Conservation (phyloP, 1,140 invertebrate species). For the Drosophila nigrodunni region DNA sequence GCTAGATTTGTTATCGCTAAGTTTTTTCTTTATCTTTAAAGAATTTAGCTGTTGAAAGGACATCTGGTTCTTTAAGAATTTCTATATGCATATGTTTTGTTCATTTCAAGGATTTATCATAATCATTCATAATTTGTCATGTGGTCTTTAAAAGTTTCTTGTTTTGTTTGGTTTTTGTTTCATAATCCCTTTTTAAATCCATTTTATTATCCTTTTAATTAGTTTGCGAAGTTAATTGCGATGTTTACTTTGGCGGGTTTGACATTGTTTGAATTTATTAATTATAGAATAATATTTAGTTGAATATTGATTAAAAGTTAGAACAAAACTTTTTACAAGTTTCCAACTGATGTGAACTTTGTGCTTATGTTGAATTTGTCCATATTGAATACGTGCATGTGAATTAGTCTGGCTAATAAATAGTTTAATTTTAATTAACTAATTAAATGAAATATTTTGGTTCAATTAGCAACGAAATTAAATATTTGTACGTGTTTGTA, state of each 20-base stretch:
- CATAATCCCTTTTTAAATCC: slow-evolving; percentile 18
- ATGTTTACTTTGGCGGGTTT: slow-evolving; percentile 72
- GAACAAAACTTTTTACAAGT: slow-evolving; percentile 44
- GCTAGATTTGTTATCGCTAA: too few relatives aligned
- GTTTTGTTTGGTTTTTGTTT: slow-evolving; percentile 42
- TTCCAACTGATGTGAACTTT: slow-evolving; percentile 46
- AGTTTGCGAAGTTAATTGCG: slow-evolving; percentile 62
- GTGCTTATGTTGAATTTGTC: slow-evolving; percentile 24
- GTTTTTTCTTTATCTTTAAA: too few relatives aligned
- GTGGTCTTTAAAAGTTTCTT: slow-evolving; percentile 28
- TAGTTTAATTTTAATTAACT: slow-evolving; percentile 71
- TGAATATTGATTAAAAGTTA: slow-evolving; percentile 60
- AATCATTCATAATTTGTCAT: slow-evolving; percentile 39
- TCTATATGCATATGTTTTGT: slow-evolving; percentile 25
- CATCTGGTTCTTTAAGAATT: neutral
- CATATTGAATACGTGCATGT: slow-evolving; percentile 1
- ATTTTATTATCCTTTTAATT: slow-evolving; percentile 50
- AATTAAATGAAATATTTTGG: slow-evolving; percentile 50
- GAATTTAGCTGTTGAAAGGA: neutral
- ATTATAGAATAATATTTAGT: slow-evolving; percentile 53
- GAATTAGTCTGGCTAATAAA: slow-evolving; percentile 60
- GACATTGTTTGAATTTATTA: slow-evolving; percentile 68
- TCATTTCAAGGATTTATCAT: slow-evolving; percentile 34
- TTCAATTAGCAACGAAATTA: slow-evolving; percentile 24
- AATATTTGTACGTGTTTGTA: slow-evolving; percentile 16